These are phyloP conservation scores for Drosophila leontia DNA, from an alignment of 1,140 invertebrate species.

Conservation along the genomic window DNA sequence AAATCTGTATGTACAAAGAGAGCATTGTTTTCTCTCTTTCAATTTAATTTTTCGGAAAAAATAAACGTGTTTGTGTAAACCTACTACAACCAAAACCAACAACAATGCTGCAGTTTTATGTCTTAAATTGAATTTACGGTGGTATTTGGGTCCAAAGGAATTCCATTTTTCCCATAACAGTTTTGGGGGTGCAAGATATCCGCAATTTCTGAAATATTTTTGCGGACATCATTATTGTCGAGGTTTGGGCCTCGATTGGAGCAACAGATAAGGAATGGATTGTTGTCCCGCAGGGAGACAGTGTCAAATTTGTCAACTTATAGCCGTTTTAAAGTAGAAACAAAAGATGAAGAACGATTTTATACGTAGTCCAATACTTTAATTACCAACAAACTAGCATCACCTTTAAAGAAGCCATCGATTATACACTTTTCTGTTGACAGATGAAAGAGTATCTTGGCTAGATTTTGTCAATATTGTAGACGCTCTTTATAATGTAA, in stretches of 20 bases:
- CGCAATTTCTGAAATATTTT: slow-evolving; percentile 64
- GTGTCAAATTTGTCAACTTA: background rate
- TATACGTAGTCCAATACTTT: no score
- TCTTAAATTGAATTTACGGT: slow-evolving; percentile 51
- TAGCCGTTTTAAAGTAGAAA: background rate
- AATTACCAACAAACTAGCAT: no score
- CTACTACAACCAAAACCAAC: slow-evolving; percentile 48
- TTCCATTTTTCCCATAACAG: slow-evolving; percentile 35
- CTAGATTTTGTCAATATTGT: no score
- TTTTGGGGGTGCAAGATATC: slow-evolving; percentile 35
- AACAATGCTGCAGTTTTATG: slow-evolving; percentile 29
- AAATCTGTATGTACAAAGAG: slow-evolving; percentile 66
- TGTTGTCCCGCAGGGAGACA: background rate
- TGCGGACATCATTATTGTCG: slow-evolving; percentile 75
- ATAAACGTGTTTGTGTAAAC: slow-evolving; percentile 63
- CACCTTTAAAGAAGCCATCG: no score
- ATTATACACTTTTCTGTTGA: no score
- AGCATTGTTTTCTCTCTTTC: slow-evolving; percentile 58
- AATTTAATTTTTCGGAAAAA: slow-evolving; percentile 68
- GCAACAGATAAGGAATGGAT: slow-evolving; percentile 48
- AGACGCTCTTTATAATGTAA: no score
- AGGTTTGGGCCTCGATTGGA: slow-evolving; percentile 32
- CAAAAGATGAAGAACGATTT: background rate
- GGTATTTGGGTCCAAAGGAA: slow-evolving; percentile 21
- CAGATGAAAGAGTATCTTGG: no score